Conservation (phyloP, 2,113 vertebrate genomes). For the Rissa tridactyla region DNA sequence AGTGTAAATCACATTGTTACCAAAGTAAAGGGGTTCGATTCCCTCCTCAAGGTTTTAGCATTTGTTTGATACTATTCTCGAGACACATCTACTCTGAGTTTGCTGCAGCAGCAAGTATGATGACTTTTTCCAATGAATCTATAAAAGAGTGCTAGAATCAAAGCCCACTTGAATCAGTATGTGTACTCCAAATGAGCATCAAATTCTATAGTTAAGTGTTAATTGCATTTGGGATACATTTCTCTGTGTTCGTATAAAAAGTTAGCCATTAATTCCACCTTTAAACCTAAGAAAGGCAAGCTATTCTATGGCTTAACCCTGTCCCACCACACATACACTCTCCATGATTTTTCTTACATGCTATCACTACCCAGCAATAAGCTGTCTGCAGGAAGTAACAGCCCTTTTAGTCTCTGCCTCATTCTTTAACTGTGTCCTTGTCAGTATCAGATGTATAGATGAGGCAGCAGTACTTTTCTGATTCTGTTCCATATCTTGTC, state of each 20-base stretch:
- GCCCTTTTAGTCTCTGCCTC: background rate
- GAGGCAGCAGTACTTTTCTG: background rate
- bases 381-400: background rate
- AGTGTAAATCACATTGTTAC: conserved; percentile 26
- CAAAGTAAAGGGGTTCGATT: background rate
- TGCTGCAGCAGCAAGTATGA: background rate
- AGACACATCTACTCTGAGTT: background rate
- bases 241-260: background rate
- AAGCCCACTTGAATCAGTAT: background rate
- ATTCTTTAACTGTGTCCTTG: background rate
- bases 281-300: background rate
- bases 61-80: background rate
- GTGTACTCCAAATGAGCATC: background rate
- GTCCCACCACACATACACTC: background rate
- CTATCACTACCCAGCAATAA: background rate
- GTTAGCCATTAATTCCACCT: background rate
- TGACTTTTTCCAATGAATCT: background rate
- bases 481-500: background rate
- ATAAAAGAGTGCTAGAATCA: background rate
- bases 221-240: background rate
- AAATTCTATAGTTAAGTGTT: background rate
- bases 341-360: background rate
- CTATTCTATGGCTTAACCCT: background rate
- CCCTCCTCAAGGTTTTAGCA: background rate
- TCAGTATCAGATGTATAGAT: background rate